Percentiles rank a stretch among this genome's conserved stretches.
Conservation (phyloP, 2,888 invertebrate genomes). For the Cephus nigrinus region DNA sequence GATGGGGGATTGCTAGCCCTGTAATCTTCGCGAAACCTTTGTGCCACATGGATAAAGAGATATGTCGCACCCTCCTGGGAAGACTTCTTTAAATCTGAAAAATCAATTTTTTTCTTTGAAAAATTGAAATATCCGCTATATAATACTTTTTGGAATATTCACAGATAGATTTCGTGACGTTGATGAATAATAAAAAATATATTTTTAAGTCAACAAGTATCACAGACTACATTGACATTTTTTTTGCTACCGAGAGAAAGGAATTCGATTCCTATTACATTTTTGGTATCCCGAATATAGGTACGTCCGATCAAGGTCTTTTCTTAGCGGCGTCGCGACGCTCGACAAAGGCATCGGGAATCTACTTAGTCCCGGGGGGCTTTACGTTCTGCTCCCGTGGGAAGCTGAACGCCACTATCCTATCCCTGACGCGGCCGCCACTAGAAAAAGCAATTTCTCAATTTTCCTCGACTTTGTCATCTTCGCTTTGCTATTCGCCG, state of each 20-base stretch:
- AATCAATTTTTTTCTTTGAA: neutral
- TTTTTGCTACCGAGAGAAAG: neutral
- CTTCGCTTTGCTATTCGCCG: conserved; percentile 62
- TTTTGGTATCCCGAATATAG: conserved; percentile 29
- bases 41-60: conserved; percentile 58
- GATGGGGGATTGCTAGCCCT: conserved; percentile 55
- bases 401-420: conserved; percentile 31
- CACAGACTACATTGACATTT: neutral
- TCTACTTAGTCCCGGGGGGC: conserved; percentile 55
- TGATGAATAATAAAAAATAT: neutral
- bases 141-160: neutral
- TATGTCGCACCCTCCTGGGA: conserved; percentile 17
- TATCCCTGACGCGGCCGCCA: conserved; percentile 22
- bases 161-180: neutral
- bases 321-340: conserved; percentile 29
- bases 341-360: conserved; percentile 52
- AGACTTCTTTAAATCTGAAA: conserved; percentile 39
- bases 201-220: neutral
- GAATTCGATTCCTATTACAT: conserved; percentile 38
- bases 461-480: conserved; percentile 65
- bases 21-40: conserved; percentile 63
- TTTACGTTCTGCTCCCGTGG: conserved; percentile 44
- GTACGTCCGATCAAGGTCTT: conserved; percentile 26
- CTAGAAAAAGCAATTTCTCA: conserved; percentile 64
- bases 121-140: neutral